phyloP scores from a whole-genome alignment of 2,797 vertebrate species.

The Antrozous pallidus region DNA sequence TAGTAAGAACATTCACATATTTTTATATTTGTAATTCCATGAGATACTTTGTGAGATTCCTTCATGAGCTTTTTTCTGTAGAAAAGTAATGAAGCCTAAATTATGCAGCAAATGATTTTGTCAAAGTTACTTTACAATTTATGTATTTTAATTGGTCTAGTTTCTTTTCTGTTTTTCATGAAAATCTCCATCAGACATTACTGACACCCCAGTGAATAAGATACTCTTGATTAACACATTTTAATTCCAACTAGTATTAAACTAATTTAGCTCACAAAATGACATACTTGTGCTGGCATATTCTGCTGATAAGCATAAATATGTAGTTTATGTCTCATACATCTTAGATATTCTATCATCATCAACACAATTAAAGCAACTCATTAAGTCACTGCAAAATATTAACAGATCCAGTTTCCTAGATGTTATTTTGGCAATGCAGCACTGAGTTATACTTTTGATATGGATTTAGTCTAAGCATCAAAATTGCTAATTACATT shows the following conservation, averaged over 20 bases:
- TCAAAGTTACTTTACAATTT: constrained; percentile 38
- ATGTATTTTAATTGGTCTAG: constrained; percentile 48
- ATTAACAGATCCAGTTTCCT: constrained; percentile 26
- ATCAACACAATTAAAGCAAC: constrained; percentile 61
- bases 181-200: constrained; percentile 56
- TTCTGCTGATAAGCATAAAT: constrained; percentile 64
- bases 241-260: constrained; percentile 73
- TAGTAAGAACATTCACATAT: neutral
- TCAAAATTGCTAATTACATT: constrained; percentile 17
- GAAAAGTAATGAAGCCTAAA: constrained; percentile 44
- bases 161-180: constrained; percentile 53
- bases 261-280: constrained; percentile 72
- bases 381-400: constrained; percentile 33
- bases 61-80: constrained; percentile 14
- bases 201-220: constrained; percentile 47
- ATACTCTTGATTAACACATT: constrained; percentile 71
- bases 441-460: constrained; percentile 21
- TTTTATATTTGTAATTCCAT: constrained; percentile 58
- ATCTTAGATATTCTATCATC: constrained; percentile 35
- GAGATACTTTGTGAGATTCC: constrained; percentile 33
- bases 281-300: constrained; percentile 42
- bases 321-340: constrained; percentile 28
- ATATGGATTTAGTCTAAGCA: constrained; percentile 14
- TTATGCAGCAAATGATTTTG: constrained; percentile 59
- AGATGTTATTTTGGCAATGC: constrained; percentile 26